Evolutionary conservation across 2,113 vertebrate genomes (phyloP).

Genomic region (Bostrychus sinensis): DNA sequence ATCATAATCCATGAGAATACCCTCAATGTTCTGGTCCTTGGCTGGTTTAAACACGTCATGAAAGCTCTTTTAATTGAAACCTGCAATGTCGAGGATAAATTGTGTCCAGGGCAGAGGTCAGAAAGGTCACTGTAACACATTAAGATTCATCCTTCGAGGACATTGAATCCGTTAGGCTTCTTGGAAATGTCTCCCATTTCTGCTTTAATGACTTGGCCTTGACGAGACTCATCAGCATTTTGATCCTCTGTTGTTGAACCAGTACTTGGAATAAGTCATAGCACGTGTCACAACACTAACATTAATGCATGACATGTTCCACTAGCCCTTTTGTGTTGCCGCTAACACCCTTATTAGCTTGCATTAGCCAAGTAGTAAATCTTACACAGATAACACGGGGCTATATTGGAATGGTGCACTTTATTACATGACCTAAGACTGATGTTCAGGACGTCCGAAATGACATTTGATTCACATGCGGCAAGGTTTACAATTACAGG

Average conservation of each 20-base stretch:
- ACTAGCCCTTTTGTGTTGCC: neutral
- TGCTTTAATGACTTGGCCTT: neutral
- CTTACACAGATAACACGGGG: slow-evolving; percentile 9
- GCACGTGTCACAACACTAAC: slow-evolving; percentile 12
- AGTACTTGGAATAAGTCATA: neutral
- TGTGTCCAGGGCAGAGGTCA: neutral
- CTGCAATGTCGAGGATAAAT: neutral
- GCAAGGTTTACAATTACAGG: slow-evolving; percentile 49
- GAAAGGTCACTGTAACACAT: neutral
- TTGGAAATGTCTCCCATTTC: neutral
- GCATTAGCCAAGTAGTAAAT: slow-evolving; percentile 21
- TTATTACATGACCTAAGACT: slow-evolving; percentile 21
- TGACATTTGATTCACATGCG: slow-evolving; percentile 39
- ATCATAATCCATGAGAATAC: neutral
- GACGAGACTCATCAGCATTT: neutral
- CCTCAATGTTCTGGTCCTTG: no score
- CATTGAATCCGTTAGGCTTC: neutral
- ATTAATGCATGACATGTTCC: slow-evolving; percentile 14
- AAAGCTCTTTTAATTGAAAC: neutral
- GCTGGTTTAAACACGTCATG: neutral
- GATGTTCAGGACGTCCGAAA: slow-evolving; percentile 22
- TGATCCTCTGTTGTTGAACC: neutral
- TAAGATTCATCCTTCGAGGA: neutral
- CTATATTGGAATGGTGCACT: slow-evolving; percentile 8
- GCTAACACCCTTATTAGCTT: slow-evolving; percentile 17